phyloP scores from a whole-genome alignment of 2,888 invertebrate species.

The Spicauda simplicius region DNA sequence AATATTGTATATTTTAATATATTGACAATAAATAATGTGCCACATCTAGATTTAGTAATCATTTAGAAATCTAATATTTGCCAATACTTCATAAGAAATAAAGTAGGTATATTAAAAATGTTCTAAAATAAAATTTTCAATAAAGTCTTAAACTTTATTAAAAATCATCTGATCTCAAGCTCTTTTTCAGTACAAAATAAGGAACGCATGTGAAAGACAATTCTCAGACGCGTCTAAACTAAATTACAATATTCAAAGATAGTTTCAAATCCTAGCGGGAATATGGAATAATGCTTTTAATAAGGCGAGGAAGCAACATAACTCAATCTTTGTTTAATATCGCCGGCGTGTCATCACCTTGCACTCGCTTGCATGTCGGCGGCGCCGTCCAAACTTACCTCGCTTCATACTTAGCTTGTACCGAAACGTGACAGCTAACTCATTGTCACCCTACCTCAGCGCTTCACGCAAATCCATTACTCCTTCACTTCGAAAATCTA shows the following conservation, averaged over 20 bases:
- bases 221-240: neutral
- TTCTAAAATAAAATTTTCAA: no score
- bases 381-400: conserved; percentile 66
- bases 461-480: conserved; percentile 39
- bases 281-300: conserved; percentile 38
- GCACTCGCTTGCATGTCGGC: conserved; percentile 57
- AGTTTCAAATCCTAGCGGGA: conserved; percentile 5
- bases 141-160: no score
- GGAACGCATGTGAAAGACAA: neutral
- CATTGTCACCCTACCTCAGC: conserved; percentile 28
- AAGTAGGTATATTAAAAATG: no score
- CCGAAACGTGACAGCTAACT: conserved; percentile 35
- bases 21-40: no score
- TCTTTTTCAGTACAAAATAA: no score
- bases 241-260: neutral
- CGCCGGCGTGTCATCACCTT: conserved; percentile 57
- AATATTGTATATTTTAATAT: no score
- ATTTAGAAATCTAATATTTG: no score
- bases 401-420: conserved; percentile 63
- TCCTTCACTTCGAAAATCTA: neutral
- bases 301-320: conserved; percentile 46
- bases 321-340: conserved; percentile 61
- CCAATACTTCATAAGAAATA: no score
- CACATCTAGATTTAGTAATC: no score
- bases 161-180: no score